Conservation (phyloP, 2,888 invertebrate genomes). For the Acronicta psi region DNA sequence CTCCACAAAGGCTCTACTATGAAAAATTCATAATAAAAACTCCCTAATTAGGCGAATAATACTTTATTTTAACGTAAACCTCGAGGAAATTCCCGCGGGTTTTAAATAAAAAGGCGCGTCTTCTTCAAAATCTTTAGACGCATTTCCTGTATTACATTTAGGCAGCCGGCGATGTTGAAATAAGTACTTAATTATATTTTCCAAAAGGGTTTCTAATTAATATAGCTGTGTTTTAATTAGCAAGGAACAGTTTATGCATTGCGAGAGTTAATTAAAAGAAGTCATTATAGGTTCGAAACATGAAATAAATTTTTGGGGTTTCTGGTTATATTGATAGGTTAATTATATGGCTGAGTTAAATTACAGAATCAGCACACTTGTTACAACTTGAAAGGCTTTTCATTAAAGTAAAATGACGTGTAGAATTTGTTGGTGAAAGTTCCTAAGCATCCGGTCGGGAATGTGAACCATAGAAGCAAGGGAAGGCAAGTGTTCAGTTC, state of each 20-base stretch:
- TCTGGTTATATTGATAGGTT: slow-evolving; percentile 36
- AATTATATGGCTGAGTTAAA: not conserved
- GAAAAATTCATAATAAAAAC: slow-evolving; percentile 37
- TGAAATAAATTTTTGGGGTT: slow-evolving; percentile 33
- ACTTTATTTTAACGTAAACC: slow-evolving; percentile 47
- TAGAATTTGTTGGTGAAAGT: too few species aligned
- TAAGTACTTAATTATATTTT: slow-evolving; percentile 62
- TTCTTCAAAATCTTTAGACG: slow-evolving; percentile 55
- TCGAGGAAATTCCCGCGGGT: slow-evolving; percentile 40
- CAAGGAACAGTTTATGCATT: slow-evolving; percentile 56
- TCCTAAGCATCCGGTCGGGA: too few species aligned
- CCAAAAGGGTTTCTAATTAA: slow-evolving; percentile 68
- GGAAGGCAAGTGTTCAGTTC: too few species aligned
- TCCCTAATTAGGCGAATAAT: slow-evolving; percentile 51
- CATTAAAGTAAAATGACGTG: too few species aligned
- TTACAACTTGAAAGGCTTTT: too few species aligned
- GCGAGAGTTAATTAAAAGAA: slow-evolving; percentile 57
- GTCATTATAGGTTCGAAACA: slow-evolving; percentile 35
- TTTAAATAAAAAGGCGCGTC: too few species aligned
- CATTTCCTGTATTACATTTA: slow-evolving; percentile 57
- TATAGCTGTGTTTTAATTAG: slow-evolving; percentile 65
- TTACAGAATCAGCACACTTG: not conserved
- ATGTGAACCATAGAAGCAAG: too few species aligned
- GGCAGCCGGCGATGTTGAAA: slow-evolving; percentile 52
- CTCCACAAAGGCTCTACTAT: slow-evolving; percentile 42